phyloP scores from a whole-genome alignment of 1,140 invertebrate genomes.

The Pseudobourletiella spinata region DNA sequence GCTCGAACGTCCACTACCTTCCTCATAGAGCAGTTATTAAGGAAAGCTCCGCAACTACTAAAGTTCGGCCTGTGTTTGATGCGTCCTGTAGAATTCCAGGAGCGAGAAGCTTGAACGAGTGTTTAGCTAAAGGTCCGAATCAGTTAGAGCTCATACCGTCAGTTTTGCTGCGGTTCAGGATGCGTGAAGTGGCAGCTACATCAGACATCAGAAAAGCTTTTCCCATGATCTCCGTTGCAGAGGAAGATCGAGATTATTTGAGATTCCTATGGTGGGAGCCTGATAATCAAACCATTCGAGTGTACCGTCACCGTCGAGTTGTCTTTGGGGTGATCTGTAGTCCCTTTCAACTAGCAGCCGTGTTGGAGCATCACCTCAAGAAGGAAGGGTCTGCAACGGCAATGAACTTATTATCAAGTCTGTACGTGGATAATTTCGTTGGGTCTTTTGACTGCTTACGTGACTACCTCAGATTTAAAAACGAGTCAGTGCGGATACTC shows the following conservation, averaged over 20 bases:
- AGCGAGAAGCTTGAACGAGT: slow-evolving; percentile 39
- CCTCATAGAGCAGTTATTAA: slow-evolving; percentile 39
- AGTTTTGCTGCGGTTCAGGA: slow-evolving; percentile 41
- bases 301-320: slow-evolving; percentile 10
- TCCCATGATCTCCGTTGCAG: slow-evolving; percentile 38
- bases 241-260: slow-evolving; percentile 37
- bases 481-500: not conserved
- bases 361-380: slow-evolving; percentile 8
- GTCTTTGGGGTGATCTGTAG: slow-evolving; percentile 19
- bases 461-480: not conserved
- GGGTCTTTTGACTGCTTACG: slow-evolving; percentile 25
- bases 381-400: not conserved
- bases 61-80: slow-evolving; percentile 40
- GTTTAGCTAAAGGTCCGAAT: slow-evolving; percentile 41
- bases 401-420: not conserved
- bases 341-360: slow-evolving; percentile 17
- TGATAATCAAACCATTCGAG: not conserved
- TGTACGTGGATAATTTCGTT: slow-evolving; percentile 20
- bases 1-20: slow-evolving; percentile 31
- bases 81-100: slow-evolving; percentile 31
- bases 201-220: slow-evolving; percentile 44
- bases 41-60: slow-evolving; percentile 32
- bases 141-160: slow-evolving; percentile 41
- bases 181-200: slow-evolving; percentile 38
- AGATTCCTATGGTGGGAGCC: slow-evolving; percentile 37